Conservation (phyloP, 2,797 vertebrate species). For the Myiotriccus ornatus region DNA sequence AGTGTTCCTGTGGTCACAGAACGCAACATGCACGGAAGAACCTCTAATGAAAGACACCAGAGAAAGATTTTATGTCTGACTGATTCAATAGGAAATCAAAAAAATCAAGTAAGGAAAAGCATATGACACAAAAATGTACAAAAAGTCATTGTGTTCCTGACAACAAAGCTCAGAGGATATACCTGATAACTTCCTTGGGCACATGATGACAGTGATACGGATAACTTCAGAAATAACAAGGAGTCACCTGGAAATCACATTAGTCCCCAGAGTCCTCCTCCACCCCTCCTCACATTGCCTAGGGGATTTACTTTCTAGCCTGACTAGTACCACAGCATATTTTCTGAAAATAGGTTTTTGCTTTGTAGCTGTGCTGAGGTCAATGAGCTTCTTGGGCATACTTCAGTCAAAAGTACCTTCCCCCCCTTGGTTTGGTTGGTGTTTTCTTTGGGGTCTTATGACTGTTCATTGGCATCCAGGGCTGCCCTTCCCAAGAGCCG, state of each 20-base stretch:
- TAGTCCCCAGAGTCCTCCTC: neutral
- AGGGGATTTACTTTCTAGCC: neutral
- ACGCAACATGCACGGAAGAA: neutral
- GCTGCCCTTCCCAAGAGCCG: neutral
- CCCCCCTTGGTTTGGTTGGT: neutral
- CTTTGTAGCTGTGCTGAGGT: neutral
- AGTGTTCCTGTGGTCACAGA: neutral
- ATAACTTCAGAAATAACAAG: neutral
- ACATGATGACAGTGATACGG: neutral
- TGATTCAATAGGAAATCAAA: neutral
- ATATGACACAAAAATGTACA: neutral
- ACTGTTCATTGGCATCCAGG: neutral
- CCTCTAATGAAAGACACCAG: neutral
- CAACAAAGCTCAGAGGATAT: neutral
- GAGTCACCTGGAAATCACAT: neutral
- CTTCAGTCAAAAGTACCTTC: neutral
- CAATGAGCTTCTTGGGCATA: neutral
- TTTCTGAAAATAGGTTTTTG: neutral
- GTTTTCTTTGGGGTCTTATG: neutral
- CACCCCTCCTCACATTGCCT: accelerated
- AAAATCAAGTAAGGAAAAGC: neutral
- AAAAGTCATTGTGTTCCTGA: neutral
- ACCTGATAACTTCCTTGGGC: neutral
- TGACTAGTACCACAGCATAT: neutral
- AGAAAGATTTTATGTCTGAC: neutral